A percentile compares a stretch with the other conserved stretches of the same genome.
Evolutionary conservation across 2,888 invertebrate species (phyloP).

Genomic region (Ametastegia equiseti): DNA sequence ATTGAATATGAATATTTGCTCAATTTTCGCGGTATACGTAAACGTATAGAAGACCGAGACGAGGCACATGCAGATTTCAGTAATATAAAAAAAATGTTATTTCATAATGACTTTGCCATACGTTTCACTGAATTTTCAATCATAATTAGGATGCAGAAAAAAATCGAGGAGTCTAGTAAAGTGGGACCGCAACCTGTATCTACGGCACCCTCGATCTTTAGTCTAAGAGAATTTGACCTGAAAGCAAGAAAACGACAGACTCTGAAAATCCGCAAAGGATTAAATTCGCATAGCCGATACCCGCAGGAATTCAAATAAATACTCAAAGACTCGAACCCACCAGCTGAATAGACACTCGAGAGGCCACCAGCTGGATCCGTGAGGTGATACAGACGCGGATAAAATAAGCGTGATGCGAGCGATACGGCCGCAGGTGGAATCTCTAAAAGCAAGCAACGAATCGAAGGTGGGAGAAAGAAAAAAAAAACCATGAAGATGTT

Average conservation of each 20-base stretch:
- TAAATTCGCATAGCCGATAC: background rate
- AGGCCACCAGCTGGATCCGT: background rate
- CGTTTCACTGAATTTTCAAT: background rate
- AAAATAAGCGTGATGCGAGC: background rate
- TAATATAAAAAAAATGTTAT: background rate
- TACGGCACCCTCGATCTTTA: background rate
- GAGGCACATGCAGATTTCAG: no score
- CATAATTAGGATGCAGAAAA: background rate
- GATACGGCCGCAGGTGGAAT: background rate
- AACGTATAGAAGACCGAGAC: no score
- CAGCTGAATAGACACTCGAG: conserved; percentile 13
- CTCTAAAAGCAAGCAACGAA: background rate
- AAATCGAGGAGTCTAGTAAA: no score
- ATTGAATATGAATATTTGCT: no score
- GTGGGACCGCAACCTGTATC: no score
- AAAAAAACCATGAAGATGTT: background rate
- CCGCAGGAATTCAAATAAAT: background rate
- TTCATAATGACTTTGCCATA: background rate
- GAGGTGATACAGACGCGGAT: background rate
- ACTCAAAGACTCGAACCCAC: background rate
- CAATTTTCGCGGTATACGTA: no score
- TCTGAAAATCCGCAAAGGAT: background rate
- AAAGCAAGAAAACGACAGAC: background rate
- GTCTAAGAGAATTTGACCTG: background rate
- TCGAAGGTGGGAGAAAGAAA: no score